Conservation (phyloP, 2,888 invertebrate genomes). For the Limnephilus lunatus region DNA sequence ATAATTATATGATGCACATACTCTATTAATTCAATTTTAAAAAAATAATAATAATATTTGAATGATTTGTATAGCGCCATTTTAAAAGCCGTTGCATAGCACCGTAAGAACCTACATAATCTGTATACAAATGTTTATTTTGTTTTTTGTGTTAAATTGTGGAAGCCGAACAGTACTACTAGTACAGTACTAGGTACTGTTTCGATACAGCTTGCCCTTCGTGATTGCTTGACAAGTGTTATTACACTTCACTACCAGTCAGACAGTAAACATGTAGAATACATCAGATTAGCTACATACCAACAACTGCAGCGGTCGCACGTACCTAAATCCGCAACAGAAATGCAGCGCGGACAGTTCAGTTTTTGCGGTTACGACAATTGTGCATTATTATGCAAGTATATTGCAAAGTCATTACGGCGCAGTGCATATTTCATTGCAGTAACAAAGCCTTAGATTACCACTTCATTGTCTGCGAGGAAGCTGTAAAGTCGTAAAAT, state of each 20-base stretch:
- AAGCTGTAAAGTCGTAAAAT: slow-evolving; percentile 24
- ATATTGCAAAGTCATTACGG: slow-evolving; percentile 39
- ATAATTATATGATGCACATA: background rate
- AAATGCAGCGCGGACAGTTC: background rate
- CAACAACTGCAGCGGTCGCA: background rate
- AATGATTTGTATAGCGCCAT: no score
- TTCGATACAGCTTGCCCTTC: background rate
- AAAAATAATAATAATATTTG: no score
- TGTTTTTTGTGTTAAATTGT: no score
- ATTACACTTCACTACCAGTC: background rate
- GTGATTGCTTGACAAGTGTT: background rate
- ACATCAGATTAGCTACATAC: background rate
- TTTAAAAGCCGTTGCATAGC: no score
- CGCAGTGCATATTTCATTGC: slow-evolving; percentile 33
- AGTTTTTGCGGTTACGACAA: slow-evolving; percentile 45
- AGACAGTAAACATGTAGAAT: background rate
- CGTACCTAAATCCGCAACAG: slow-evolving; percentile 8
- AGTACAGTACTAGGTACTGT: no score
- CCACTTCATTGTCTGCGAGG: slow-evolving; percentile 25
- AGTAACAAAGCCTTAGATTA: slow-evolving; percentile 19
- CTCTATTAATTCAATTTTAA: no score
- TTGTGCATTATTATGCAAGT: slow-evolving; percentile 36
- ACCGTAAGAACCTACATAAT: no score
- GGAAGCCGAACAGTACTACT: no score
- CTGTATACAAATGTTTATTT: no score